These are phyloP conservation scores for Holotrichia oblita DNA, from an alignment of 1,140 invertebrate species.

Conservation along the genomic window DNA sequence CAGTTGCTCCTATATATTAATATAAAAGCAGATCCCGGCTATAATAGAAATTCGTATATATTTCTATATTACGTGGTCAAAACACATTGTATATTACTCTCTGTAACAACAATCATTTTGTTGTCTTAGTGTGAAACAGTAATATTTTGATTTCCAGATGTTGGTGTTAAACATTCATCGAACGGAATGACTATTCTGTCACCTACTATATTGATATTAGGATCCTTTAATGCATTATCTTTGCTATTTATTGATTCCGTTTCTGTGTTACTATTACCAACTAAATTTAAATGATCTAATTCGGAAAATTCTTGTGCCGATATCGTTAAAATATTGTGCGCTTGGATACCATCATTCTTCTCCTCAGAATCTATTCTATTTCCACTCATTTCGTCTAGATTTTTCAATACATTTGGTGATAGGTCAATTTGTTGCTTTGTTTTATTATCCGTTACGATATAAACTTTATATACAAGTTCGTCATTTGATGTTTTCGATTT, in stretches of 20 bases:
- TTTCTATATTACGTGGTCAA: background rate
- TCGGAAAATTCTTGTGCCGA: slow-evolving; percentile 4
- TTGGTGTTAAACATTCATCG: slow-evolving; percentile 32
- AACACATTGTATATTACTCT: slow-evolving; percentile 10
- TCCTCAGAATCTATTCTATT: background rate
- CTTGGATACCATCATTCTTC: background rate
- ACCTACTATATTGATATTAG: background rate
- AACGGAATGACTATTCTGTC: slow-evolving; percentile 30
- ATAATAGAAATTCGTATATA: background rate
- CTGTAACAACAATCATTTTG: slow-evolving; percentile 36
- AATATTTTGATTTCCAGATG: slow-evolving; percentile 16
- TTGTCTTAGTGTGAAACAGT: slow-evolving; percentile 39
- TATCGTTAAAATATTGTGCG: slow-evolving; percentile 38
- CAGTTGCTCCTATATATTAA: slow-evolving; percentile 2
- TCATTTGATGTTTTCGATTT: slow-evolving; percentile 56
- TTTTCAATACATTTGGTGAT: slow-evolving; percentile 6
- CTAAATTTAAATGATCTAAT: background rate
- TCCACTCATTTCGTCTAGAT: background rate
- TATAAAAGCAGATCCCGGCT: slow-evolving; percentile 6
- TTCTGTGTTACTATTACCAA: background rate
- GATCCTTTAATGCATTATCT: background rate
- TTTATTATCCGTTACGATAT: slow-evolving; percentile 54
- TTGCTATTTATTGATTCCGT: background rate
- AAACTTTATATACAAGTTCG: slow-evolving; percentile 61
- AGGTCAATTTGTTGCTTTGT: slow-evolving; percentile 32